phyloP scores from a whole-genome alignment of 2,797 vertebrate genomes.

The Helostoma temminkii region DNA sequence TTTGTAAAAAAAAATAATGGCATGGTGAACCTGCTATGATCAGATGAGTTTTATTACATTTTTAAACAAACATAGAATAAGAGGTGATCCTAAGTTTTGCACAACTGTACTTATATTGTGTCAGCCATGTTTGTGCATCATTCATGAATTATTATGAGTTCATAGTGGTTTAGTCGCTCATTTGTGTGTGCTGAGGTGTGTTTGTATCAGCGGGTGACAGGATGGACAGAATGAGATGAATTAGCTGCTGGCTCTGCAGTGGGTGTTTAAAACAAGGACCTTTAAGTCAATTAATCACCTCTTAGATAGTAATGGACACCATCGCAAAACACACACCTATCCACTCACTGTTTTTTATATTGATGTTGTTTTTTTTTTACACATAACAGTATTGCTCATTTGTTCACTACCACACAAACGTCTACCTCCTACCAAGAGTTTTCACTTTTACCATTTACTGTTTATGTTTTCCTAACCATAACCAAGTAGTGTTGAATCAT shows the following conservation, averaged over 20 bases:
- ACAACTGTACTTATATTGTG: background rate
- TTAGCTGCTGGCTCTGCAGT: slow-evolving; percentile 42
- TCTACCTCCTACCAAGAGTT: too few relatives aligned
- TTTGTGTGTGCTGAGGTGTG: slow-evolving; percentile 25
- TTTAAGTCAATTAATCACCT: slow-evolving; percentile 52
- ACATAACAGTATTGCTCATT: too few relatives aligned
- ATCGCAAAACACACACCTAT: slow-evolving; percentile 27
- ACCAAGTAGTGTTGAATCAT: too few relatives aligned
- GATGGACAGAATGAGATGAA: slow-evolving; percentile 34
- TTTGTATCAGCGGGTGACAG: slow-evolving; percentile 29
- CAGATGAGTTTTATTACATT: too few relatives aligned
- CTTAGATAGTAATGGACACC: slow-evolving; percentile 55
- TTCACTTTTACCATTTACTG: too few relatives aligned
- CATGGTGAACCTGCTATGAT: too few relatives aligned
- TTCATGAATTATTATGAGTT: slow-evolving; percentile 4
- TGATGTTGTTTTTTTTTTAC: too few relatives aligned
- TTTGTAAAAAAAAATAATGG: too few relatives aligned
- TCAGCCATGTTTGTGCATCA: background rate
- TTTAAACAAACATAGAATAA: too few relatives aligned
- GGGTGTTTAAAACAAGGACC: slow-evolving; percentile 42
- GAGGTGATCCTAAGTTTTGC: too few relatives aligned
- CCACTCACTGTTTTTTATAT: background rate
- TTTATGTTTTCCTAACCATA: too few relatives aligned
- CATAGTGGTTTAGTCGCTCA: slow-evolving; percentile 4
- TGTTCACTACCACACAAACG: too few relatives aligned